A percentile compares a stretch with the other conserved stretches of the same genome.
phyloP scores from a whole-genome alignment of 1,140 invertebrate genomes.

The Antheraea mylitta region DNA sequence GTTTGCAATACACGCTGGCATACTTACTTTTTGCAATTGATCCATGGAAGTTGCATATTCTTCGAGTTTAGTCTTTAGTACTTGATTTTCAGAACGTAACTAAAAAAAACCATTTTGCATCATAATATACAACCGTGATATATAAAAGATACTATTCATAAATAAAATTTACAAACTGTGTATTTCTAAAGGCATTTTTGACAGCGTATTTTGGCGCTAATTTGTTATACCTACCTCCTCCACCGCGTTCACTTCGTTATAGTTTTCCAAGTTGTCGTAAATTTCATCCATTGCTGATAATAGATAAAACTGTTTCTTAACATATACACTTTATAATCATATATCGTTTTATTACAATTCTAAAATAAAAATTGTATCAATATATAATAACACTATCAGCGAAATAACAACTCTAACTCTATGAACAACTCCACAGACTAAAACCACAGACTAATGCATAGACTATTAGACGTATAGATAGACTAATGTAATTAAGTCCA shows the following conservation, averaged over 20 bases:
- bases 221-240: conserved; percentile 49
- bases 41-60: conserved; percentile 41
- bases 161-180: too few relatives aligned
- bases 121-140: background rate
- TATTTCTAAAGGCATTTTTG: background rate
- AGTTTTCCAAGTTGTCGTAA: conserved; percentile 62
- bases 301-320: too few relatives aligned
- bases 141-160: background rate
- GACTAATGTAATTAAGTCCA: too few relatives aligned
- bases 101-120: conserved; percentile 37
- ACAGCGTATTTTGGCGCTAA: conserved; percentile 62
- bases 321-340: too few relatives aligned
- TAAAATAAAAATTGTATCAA: too few relatives aligned
- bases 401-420: too few relatives aligned
- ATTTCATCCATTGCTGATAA: conserved; percentile 46
- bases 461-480: too few relatives aligned
- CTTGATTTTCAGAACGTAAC: conserved; percentile 57
- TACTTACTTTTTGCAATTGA: conserved; percentile 62
- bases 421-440: too few relatives aligned
- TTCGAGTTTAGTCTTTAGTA: conserved; percentile 52
- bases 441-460: too few relatives aligned
- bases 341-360: too few relatives aligned
- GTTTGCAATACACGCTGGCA: background rate
- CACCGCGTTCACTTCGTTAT: conserved; percentile 45
- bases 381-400: too few relatives aligned